A percentile compares a stretch with the other conserved stretches of the same genome.
These are phyloP conservation scores for Plectrocnemia conspersa DNA, from an alignment of 1,140 invertebrate species.

Conservation along the genomic window DNA sequence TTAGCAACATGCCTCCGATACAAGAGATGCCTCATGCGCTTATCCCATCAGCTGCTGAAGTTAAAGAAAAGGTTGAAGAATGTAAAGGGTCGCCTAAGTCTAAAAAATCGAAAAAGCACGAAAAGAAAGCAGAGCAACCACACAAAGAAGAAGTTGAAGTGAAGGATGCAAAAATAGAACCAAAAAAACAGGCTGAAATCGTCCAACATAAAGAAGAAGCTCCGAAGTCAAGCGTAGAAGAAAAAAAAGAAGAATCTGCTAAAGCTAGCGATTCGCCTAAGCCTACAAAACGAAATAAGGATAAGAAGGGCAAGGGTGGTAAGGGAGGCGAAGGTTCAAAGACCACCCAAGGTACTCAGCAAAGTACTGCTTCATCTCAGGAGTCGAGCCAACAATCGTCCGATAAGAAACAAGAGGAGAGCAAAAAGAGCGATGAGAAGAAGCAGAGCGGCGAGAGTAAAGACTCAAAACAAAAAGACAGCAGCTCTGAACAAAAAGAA, in stretches of 20 bases:
- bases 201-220: background rate
- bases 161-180: constrained; percentile 5
- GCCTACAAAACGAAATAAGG: constrained; percentile 24
- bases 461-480: background rate
- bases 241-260: background rate
- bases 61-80: too few relatives aligned
- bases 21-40: background rate
- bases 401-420: constrained; percentile 1
- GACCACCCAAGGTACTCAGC: constrained; percentile 7
- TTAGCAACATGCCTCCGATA: constrained; percentile 5
- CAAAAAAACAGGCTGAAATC: constrained; percentile 1
- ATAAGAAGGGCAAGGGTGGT: constrained; percentile 29
- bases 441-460: background rate
- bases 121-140: background rate
- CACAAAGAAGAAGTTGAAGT: constrained; percentile 8
- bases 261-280: constrained; percentile 21
- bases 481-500: constrained; percentile 4
- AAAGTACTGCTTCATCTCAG: background rate
- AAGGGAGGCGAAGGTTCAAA: constrained; percentile 4
- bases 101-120: constrained; percentile 1
- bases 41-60: background rate
- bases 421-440: constrained; percentile 1
- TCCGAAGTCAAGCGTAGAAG: background rate
- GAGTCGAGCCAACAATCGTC: background rate
- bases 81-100: too few relatives aligned